phyloP scores from a whole-genome alignment of 2,888 invertebrate genomes.

The Ashinkailepas kermadecensis region DNA sequence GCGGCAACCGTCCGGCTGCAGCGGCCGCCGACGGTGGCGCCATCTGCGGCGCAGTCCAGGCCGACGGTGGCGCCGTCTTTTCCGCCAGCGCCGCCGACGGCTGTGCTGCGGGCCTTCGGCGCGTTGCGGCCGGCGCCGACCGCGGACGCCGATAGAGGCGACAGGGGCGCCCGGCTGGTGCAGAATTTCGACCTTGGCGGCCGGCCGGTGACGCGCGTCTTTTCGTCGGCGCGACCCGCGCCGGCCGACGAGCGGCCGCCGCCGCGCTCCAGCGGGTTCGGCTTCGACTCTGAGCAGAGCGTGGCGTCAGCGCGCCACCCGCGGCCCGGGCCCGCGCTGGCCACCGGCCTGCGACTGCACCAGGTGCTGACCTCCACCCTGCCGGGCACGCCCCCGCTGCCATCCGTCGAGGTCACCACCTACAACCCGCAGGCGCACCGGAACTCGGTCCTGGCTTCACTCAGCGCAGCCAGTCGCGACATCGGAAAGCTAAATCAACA shows the following conservation, averaged over 20 bases:
- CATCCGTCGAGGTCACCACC: neutral
- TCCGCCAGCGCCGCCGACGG: no score
- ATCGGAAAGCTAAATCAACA: no score
- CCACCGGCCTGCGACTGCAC: neutral
- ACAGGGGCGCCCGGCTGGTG: neutral
- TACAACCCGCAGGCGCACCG: neutral
- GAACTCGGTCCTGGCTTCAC: no score
- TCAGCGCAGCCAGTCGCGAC: no score
- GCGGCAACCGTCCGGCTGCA: neutral
- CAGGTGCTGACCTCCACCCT: neutral
- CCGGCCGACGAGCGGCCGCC: neutral
- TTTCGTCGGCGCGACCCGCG: neutral
- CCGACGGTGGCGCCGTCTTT: slow-evolving; percentile 6
- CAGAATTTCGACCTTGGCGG: neutral
- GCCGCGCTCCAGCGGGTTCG: neutral
- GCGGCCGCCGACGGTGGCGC: neutral
- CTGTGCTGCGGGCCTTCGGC: neutral
- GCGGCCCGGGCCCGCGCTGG: neutral
- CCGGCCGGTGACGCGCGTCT: neutral
- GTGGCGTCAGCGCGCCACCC: neutral
- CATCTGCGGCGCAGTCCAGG: neutral
- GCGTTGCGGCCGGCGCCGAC: neutral
- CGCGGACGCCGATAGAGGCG: neutral
- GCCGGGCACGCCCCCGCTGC: neutral
- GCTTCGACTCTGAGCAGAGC: neutral